phyloP scores from a whole-genome alignment of 2,797 vertebrate genomes.

The Natrix natrix region DNA sequence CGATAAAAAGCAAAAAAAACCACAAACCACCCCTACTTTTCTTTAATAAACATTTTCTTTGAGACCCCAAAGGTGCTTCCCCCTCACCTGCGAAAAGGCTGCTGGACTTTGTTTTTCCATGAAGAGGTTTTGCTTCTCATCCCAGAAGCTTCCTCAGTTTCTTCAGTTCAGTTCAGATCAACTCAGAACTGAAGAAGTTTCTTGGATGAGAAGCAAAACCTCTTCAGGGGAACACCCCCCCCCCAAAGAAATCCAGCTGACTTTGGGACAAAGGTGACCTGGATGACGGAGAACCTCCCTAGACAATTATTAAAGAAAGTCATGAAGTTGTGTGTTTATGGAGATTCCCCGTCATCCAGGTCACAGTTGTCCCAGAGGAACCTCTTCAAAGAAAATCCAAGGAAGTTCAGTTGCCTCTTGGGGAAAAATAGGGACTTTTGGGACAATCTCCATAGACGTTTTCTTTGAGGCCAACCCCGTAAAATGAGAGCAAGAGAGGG shows the following conservation, averaged over 20 bases:
- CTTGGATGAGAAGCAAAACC: not conserved
- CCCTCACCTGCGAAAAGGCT: fast-evolving
- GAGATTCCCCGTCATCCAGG: too few species aligned
- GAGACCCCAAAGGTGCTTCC: too few species aligned
- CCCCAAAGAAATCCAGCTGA: too few species aligned
- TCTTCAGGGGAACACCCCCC: not conserved
- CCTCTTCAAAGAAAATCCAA: too few species aligned
- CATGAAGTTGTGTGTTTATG: too few species aligned
- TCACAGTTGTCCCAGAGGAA: too few species aligned
- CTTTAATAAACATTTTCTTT: not conserved
- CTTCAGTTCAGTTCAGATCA: not conserved
- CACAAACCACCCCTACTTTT: not conserved
- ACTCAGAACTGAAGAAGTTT: not conserved
- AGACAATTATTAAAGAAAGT: too few species aligned
- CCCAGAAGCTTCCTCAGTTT: not conserved
- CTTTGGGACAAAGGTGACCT: too few species aligned
- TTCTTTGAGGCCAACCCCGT: not conserved
- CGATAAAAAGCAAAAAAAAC: not conserved
- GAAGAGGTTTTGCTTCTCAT: not conserved
- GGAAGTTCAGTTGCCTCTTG: not conserved
- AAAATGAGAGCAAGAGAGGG: not conserved
- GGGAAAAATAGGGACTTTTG: too few species aligned
- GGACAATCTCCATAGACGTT: not conserved
- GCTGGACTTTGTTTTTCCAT: not conserved
- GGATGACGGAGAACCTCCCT: too few species aligned